These are phyloP conservation scores for Oreohelix idahoensis DNA, from an alignment of 1,140 invertebrate species.

Conservation along the genomic window DNA sequence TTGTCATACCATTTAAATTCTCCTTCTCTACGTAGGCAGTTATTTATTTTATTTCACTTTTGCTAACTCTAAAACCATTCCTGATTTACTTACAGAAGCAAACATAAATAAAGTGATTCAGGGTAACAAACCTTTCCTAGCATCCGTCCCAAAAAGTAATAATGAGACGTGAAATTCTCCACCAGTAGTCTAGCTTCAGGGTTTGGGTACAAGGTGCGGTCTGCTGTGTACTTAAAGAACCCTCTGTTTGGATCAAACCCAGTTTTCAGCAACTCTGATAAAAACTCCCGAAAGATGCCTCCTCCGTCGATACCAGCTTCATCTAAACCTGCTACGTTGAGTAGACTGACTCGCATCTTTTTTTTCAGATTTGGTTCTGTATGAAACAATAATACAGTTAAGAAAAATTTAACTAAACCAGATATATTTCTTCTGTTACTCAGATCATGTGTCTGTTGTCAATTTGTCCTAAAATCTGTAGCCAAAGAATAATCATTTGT, in stretches of 20 bases:
- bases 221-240: conserved; percentile 91
- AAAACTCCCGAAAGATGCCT: conserved; percentile 86
- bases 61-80: too few species aligned
- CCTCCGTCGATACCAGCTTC: conserved; percentile 98
- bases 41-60: too few species aligned
- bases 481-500: too few species aligned
- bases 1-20: too few species aligned
- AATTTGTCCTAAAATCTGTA: too few species aligned
- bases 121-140: conserved; percentile 84
- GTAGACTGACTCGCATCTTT: conserved; percentile 89
- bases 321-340: conserved; percentile 88
- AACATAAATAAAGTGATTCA: background rate
- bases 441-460: too few species aligned
- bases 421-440: too few species aligned
- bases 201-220: conserved; percentile 96
- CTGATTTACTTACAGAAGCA: too few species aligned
- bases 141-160: conserved; percentile 95
- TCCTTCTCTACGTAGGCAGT: too few species aligned
- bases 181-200: conserved; percentile 88
- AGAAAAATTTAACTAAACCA: too few species aligned
- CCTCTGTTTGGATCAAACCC: conserved; percentile 97
- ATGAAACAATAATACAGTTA: background rate
- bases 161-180: conserved; percentile 90
- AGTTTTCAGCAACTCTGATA: conserved; percentile 84
- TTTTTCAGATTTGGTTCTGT: conserved; percentile 88